These are phyloP conservation scores for Carabus problematicus DNA, from an alignment of 2,888 invertebrate genomes.

Conservation along the genomic window DNA sequence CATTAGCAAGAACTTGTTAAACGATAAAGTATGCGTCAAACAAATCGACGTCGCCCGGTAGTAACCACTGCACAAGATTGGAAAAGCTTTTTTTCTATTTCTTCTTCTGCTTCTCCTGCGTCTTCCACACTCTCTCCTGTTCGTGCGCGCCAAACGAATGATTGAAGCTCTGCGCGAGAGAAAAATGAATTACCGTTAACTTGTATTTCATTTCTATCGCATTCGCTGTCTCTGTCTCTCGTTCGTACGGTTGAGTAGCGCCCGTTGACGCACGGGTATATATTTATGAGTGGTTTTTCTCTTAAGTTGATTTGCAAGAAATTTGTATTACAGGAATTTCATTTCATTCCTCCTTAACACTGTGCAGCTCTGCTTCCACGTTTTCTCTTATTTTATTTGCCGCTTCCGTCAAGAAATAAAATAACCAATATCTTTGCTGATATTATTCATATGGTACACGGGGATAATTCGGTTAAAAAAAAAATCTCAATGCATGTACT, in stretches of 20 bases:
- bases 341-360: neutral
- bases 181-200: conserved; percentile 41
- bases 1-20: conserved; percentile 6
- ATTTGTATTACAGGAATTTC: conserved; percentile 16
- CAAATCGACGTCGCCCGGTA: neutral
- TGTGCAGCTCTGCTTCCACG: neutral
- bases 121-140: neutral
- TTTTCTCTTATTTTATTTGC: conserved; percentile 17
- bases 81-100: neutral
- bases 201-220: conserved; percentile 40
- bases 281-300: conserved; percentile 40
- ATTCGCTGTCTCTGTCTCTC: conserved; percentile 10
- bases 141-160: conserved; percentile 22
- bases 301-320: conserved; percentile 37
- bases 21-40: neutral
- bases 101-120: too few species aligned
- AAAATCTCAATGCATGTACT: too few species aligned
- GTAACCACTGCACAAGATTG: neutral
- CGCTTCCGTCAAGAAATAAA: too few species aligned
- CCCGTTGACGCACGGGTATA: conserved; percentile 16
- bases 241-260: neutral
- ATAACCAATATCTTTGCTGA: too few species aligned
- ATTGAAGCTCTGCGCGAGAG: conserved; percentile 33
- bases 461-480: conserved; percentile 6
- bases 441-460: too few species aligned